These are phyloP conservation scores for Montipora capricornis DNA, from an alignment of 64 coral and sea anemone genomes.

Conservation along the genomic window DNA sequence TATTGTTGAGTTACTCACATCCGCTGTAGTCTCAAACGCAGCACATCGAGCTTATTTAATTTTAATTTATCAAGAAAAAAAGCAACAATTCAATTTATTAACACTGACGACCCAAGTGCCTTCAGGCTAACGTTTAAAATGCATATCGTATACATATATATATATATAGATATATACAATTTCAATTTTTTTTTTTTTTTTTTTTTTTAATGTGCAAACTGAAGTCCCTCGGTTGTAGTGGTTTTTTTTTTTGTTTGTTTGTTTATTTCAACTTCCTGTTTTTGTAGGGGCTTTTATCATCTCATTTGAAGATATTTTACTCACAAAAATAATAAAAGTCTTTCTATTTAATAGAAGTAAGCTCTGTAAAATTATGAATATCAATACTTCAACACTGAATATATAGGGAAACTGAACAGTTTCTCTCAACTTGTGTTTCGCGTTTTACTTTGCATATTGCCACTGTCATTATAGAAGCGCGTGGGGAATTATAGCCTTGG, in stretches of 20 bases:
- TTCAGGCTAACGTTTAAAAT: background rate
- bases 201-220: background rate
- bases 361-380: no score
- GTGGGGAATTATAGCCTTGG: background rate
- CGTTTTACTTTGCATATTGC: conserved; percentile 2
- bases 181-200: no score
- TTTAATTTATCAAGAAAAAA: background rate
- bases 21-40: background rate
- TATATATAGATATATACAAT: no score
- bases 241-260: background rate
- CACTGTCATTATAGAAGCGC: no score
- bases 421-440: background rate
- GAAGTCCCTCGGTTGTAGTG: background rate
- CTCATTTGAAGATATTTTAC: background rate
- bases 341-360: background rate
- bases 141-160: background rate
- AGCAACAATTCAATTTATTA: background rate
- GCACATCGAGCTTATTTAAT: background rate
- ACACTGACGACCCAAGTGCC: background rate
- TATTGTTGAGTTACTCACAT: background rate
- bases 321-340: no score
- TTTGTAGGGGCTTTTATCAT: background rate
- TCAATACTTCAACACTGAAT: no score
- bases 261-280: conserved; percentile 40
- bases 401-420: background rate